Evolutionary conservation across 2,113 vertebrate genomes (phyloP).

Genomic region (Rallus limicola): DNA sequence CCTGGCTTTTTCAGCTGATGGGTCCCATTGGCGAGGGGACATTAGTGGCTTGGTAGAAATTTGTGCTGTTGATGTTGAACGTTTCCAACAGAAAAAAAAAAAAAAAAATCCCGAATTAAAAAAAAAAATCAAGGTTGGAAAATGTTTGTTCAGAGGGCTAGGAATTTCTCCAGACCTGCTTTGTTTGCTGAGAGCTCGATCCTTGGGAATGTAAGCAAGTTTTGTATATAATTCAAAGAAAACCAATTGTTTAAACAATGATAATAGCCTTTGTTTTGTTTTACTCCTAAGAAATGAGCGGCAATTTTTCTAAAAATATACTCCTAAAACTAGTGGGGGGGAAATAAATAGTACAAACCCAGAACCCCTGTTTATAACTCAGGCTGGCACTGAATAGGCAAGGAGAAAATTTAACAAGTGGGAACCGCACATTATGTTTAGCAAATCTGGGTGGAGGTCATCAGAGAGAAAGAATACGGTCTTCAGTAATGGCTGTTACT

Average conservation of each 20-base stretch:
- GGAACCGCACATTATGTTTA: slow-evolving; percentile 48
- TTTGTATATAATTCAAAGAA: slow-evolving; percentile 70
- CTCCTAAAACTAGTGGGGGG: slow-evolving; percentile 26
- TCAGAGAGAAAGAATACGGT: slow-evolving; percentile 15
- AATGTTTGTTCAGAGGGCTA: slow-evolving; percentile 46
- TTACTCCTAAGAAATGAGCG: slow-evolving; percentile 30
- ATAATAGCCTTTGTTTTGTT: slow-evolving; percentile 66
- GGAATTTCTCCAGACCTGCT: slow-evolving; percentile 67
- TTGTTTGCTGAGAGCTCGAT: slow-evolving; percentile 64
- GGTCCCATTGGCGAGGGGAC: not conserved
- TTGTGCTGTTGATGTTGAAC: not conserved
- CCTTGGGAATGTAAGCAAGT: slow-evolving; percentile 67
- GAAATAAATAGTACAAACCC: slow-evolving; percentile 48
- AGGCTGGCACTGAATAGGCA: slow-evolving; percentile 50
- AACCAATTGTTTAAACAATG: slow-evolving; percentile 69
- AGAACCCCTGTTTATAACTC: slow-evolving; percentile 61
- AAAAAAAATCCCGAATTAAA: not conserved
- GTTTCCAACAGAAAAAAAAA: not conserved
- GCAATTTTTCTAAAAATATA: slow-evolving; percentile 67
- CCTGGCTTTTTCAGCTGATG: not conserved
- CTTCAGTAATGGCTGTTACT: not conserved
- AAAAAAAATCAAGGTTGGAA: slow-evolving; percentile 5
- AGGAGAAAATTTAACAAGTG: slow-evolving; percentile 47
- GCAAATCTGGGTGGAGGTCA: slow-evolving; percentile 64
- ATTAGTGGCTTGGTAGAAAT: not conserved